Conservation (phyloP, 2,797 vertebrate species). For the Fringilla coelebs region DNA sequence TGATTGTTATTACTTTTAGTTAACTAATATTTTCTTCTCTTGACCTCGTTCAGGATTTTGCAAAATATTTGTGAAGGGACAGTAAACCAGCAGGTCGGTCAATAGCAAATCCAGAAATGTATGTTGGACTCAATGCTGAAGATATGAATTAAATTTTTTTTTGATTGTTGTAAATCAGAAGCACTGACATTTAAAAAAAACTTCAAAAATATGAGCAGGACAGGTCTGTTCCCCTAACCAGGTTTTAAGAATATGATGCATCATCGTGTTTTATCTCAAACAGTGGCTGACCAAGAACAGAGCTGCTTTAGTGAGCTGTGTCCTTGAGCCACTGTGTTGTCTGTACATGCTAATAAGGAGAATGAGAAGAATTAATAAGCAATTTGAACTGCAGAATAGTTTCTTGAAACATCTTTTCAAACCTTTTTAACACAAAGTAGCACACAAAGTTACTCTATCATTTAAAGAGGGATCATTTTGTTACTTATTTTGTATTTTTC, state of each 20-base stretch:
- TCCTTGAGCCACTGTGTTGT: conserved; percentile 78
- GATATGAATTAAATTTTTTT: background rate
- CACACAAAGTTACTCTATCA: background rate
- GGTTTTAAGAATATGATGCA: conserved; percentile 20
- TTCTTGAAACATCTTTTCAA: conserved; percentile 12
- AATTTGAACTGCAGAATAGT: background rate
- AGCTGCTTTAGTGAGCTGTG: conserved; percentile 75
- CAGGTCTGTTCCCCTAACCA: background rate
- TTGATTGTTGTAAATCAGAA: background rate
- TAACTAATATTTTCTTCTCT: conserved; percentile 19
- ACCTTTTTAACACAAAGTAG: background rate
- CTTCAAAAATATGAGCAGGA: background rate
- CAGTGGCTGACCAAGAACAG: background rate
- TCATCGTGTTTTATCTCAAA: conserved; percentile 48
- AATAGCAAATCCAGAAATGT: background rate
- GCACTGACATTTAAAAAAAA: background rate
- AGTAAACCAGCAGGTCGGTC: conserved; percentile 18
- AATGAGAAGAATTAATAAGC: conserved; percentile 83
- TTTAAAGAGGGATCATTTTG: background rate
- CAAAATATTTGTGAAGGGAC: conserved; percentile 43
- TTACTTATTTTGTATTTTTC: background rate
- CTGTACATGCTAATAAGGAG: conserved; percentile 80
- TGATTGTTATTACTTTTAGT: conserved; percentile 15
- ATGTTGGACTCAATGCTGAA: background rate
- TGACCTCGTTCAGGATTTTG: conserved; percentile 54